Conservation (phyloP, 2,113 vertebrate species). For the Istiophorus platypterus region DNA sequence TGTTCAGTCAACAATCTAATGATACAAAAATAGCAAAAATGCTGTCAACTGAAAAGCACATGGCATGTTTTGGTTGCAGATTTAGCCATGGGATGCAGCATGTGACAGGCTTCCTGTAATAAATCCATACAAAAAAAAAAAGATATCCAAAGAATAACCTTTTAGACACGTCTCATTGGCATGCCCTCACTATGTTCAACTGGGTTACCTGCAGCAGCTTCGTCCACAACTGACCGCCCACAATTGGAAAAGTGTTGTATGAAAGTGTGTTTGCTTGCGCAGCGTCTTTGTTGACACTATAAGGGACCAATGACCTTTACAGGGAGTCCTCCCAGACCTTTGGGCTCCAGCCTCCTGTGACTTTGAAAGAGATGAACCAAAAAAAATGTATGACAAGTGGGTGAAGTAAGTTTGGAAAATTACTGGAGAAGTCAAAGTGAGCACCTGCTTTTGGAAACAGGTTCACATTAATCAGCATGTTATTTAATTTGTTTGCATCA, state of each 20-base stretch:
- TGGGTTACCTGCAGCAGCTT: not conserved
- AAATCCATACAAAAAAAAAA: not conserved
- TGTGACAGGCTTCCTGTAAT: no score
- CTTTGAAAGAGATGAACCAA: not conserved
- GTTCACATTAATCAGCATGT: not conserved
- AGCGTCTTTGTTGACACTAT: constrained; percentile 5
- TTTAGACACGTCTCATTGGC: no score
- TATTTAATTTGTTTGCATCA: no score
- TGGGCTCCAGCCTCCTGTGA: not conserved
- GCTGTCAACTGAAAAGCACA: not conserved
- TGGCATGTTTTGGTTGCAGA: not conserved
- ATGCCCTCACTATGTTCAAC: not conserved
- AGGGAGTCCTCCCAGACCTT: not conserved
- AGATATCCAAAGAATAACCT: not conserved
- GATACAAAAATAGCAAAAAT: not conserved
- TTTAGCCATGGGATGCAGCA: not conserved
- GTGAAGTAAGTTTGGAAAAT: not conserved
- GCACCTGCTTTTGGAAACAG: not conserved
- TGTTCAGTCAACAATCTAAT: not conserved
- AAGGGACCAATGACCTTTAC: not conserved
- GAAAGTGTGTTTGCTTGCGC: not conserved
- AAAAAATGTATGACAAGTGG: not conserved
- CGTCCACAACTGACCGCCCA: not conserved
- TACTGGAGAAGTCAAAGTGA: not conserved
- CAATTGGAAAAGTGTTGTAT: no score